Base-by-base conservation (phyloP, 2,797 vertebrate genomes). In the Urocyon cinereoargenteus region DNA sequence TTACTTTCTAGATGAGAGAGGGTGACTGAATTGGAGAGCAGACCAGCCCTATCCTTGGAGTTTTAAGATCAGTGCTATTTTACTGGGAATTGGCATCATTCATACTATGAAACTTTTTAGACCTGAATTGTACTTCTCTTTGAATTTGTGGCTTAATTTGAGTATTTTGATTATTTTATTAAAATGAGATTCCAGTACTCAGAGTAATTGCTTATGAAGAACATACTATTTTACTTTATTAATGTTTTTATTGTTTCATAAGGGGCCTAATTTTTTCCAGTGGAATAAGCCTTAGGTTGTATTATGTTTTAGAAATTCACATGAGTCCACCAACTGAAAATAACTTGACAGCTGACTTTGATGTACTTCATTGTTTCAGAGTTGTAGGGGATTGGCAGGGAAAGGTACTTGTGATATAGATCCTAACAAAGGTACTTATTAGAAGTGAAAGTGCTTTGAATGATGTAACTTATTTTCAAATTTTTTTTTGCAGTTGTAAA, bases 221-320 rank as follows among this genome's bases (percentile, higher is more conserved):
- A 68, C 70, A 53, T 24, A 90, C 5, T n/a, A 85, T 85, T 93
- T 85, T 24, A 88, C 19, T 49, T 93, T 77, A 64, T 64, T 86
- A 73, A 31, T 85, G n/a, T 36, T 87, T 79, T 57, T 34, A 34
- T 91, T 57, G 57, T 77, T 91, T 82, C 34, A 36, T 88, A 70
- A 84, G 28, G n/a, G 62, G 7, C 19, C 24, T 73, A n/a, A 61
- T 94, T 22, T 96, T 94, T 97, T 73, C 68, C 86, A 90, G 2
- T 86, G 64, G 57, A 68, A 53, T 26, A 94, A 86, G 36, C 62
- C 51, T 93, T 61, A 64, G 31, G 22, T 36, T 89, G 13, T 86
- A 79, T 87, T 96, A 31, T 86, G 26, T 90, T 95, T 59, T 92
- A 2, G 89, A 62, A 86, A 11, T 90, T 97, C 36, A 82, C 28